phyloP scores from a whole-genome alignment of 2,113 vertebrate genomes.

The Ceratotherium simum region DNA sequence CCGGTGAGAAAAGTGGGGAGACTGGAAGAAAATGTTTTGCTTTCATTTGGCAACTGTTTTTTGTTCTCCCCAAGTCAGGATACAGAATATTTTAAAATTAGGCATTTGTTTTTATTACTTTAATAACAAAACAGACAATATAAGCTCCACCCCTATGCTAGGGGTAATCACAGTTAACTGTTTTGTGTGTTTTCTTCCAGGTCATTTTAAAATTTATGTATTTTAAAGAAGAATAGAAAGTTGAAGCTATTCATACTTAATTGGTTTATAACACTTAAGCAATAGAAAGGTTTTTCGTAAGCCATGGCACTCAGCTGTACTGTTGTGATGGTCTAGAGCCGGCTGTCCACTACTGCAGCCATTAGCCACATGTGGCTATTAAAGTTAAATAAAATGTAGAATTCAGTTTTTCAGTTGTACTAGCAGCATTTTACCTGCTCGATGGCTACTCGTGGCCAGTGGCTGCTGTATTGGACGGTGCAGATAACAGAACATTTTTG shows the following conservation, averaged over 20 bases:
- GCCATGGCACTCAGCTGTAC: neutral
- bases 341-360: neutral
- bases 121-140: neutral
- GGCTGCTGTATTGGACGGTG: accelerated
- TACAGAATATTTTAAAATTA: neutral
- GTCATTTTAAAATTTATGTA: neutral
- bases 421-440: neutral
- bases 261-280: neutral
- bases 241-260: neutral
- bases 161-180: neutral
- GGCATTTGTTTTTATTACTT: neutral
- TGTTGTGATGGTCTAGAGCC: neutral
- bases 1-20: neutral
- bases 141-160: neutral
- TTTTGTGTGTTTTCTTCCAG: neutral
- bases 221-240: neutral
- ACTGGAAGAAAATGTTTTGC: neutral
- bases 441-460: accelerated
- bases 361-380: neutral
- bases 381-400: neutral
- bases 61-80: neutral
- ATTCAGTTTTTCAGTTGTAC: neutral
- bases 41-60: neutral
- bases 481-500: neutral
- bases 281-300: neutral